phyloP scores from a whole-genome alignment of 2,797 vertebrate genomes.

The Gobio occitaniae region DNA sequence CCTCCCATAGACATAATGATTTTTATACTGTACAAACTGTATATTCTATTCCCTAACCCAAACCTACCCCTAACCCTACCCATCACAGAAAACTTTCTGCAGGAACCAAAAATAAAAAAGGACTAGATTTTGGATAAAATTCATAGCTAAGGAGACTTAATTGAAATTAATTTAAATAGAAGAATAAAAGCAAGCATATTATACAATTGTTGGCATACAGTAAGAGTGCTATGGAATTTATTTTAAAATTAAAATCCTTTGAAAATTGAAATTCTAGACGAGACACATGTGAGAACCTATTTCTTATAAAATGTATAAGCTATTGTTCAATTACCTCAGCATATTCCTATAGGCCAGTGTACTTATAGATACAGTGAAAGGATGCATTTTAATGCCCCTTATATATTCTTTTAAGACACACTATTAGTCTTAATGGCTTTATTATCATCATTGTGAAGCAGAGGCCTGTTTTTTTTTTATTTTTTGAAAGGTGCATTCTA shows the following conservation, averaged over 20 bases:
- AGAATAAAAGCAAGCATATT: neutral
- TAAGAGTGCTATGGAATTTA: neutral
- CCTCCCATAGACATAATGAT: too few relatives aligned
- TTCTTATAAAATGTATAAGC: neutral
- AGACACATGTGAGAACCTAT: neutral
- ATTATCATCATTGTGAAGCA: slow-evolving; percentile 76
- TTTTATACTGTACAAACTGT: neutral
- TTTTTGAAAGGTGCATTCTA: slow-evolving; percentile 71
- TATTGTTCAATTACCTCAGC: neutral
- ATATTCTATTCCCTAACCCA: too few relatives aligned
- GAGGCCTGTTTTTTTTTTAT: slow-evolving; percentile 69
- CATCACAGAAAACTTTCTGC: too few relatives aligned
- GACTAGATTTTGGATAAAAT: neutral
- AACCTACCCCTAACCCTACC: too few relatives aligned
- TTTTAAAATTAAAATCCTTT: neutral
- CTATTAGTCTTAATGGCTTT: slow-evolving; percentile 82
- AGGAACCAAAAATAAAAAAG: too few relatives aligned
- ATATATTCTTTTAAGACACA: slow-evolving; percentile 78
- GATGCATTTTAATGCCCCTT: slow-evolving; percentile 64
- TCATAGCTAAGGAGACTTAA: neutral
- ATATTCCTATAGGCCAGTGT: neutral
- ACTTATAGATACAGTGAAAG: slow-evolving; percentile 60
- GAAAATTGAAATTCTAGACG: neutral
- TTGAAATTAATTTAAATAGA: neutral
- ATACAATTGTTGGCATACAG: neutral